phyloP scores from a whole-genome alignment of 1,140 invertebrate species.

The Andricus grossulariae region DNA sequence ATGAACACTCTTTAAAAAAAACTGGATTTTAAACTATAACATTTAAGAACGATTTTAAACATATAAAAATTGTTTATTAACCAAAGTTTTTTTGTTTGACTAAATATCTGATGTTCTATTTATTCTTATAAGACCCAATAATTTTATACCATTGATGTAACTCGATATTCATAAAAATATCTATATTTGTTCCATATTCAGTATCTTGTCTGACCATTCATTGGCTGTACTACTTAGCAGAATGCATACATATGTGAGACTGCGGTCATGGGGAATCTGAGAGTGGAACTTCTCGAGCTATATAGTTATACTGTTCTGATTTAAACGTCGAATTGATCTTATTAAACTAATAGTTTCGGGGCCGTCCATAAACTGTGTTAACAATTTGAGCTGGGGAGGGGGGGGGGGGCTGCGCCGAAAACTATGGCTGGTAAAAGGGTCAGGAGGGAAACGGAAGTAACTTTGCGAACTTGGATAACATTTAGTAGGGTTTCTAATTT shows the following conservation, averaged over 20 bases:
- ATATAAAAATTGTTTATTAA: too few species aligned
- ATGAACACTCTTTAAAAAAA: too few species aligned
- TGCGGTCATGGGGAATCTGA: background rate
- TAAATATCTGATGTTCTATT: background rate
- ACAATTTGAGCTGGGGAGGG: too few species aligned
- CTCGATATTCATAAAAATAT: background rate
- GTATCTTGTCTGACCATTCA: conserved; percentile 10
- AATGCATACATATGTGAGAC: background rate
- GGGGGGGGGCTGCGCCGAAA: too few species aligned
- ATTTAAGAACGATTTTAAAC: too few species aligned
- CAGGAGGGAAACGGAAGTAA: too few species aligned
- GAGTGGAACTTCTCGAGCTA: background rate
- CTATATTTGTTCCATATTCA: background rate
- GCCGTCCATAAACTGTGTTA: too few species aligned
- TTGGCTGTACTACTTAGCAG: conserved; percentile 5
- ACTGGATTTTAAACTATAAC: too few species aligned
- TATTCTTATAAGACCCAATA: background rate
- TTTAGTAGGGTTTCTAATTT: too few species aligned
- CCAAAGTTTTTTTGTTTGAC: background rate
- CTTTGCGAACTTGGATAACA: too few species aligned
- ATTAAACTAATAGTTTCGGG: background rate
- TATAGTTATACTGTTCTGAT: background rate
- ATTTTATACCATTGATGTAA: background rate
- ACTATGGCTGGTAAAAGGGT: too few species aligned
- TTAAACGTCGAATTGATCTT: conserved; percentile 3